A percentile compares a stretch with the other conserved stretches of the same genome.
phyloP scores from a whole-genome alignment of 2,797 vertebrate genomes.

The Xyrichtys novacula region DNA sequence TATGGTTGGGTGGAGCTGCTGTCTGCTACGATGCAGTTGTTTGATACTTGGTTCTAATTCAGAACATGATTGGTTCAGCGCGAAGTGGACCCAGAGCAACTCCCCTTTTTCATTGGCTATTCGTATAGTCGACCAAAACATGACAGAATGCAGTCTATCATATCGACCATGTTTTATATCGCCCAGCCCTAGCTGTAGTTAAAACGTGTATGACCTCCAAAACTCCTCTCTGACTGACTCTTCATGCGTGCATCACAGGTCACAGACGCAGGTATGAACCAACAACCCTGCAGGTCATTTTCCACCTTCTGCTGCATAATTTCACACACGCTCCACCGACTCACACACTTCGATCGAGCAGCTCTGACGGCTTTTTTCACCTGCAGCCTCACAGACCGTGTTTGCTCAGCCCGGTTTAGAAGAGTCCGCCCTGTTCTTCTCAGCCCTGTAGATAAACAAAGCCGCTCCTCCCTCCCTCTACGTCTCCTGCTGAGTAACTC shows the following conservation, averaged over 20 bases:
- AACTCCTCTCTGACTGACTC: background rate
- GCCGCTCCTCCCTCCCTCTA: conserved; percentile 40
- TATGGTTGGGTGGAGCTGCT: too few relatives aligned
- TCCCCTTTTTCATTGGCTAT: too few relatives aligned
- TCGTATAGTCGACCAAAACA: too few relatives aligned
- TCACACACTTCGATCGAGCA: conserved; percentile 2
- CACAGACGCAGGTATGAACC: conserved; percentile 17
- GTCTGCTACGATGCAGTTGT: too few relatives aligned
- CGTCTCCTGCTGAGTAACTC: conserved; percentile 52
- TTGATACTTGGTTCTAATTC: too few relatives aligned
- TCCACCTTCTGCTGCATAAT: conserved; percentile 11
- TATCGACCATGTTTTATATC: too few relatives aligned
- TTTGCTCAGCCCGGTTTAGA: conserved; percentile 59
- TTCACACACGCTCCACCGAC: conserved; percentile 9
- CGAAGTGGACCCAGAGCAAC: too few relatives aligned
- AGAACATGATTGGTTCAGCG: too few relatives aligned
- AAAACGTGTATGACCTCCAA: too few relatives aligned
- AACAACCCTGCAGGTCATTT: conserved; percentile 29
- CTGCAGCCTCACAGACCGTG: conserved; percentile 17
- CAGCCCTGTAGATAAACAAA: conserved; percentile 71
- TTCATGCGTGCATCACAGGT: background rate
- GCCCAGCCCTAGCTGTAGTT: too few relatives aligned
- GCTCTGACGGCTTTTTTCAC: background rate
- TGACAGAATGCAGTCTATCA: too few relatives aligned
- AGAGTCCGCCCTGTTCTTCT: conserved; percentile 40